A percentile compares a stretch with the other conserved stretches of the same genome.
These are phyloP conservation scores for Bradynema listronoti DNA, from an alignment of 1,140 invertebrate genomes.

Conservation along the genomic window DNA sequence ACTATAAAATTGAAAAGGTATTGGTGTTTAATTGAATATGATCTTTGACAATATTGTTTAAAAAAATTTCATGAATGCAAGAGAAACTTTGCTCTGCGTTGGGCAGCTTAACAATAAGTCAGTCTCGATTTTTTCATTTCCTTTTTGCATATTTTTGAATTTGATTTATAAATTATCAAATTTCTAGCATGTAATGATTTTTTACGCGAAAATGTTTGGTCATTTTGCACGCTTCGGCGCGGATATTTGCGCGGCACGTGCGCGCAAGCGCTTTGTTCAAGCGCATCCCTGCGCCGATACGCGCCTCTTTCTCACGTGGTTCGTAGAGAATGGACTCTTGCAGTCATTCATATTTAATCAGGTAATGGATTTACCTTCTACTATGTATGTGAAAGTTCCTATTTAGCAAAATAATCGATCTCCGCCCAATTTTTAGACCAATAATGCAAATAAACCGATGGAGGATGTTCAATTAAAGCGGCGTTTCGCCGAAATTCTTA, in stretches of 20 bases:
- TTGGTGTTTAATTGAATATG: neutral
- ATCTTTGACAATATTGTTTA: neutral
- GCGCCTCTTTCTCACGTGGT: slow-evolving; percentile 32
- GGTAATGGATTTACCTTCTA: slow-evolving; percentile 6
- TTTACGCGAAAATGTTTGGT: slow-evolving; percentile 39
- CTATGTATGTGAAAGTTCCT: slow-evolving; percentile 4
- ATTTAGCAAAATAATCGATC: neutral
- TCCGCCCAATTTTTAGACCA: no score
- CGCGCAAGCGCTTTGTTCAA: slow-evolving; percentile 35
- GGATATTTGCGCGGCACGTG: slow-evolving; percentile 27
- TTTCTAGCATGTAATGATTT: slow-evolving; percentile 33
- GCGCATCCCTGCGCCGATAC: slow-evolving; percentile 33
- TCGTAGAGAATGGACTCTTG: slow-evolving; percentile 25
- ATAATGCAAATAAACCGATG: slow-evolving; percentile 7
- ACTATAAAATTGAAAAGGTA: slow-evolving; percentile 40
- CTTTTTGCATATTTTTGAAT: neutral
- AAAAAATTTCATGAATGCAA: no score
- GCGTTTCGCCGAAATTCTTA: slow-evolving; percentile 35
- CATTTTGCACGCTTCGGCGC: slow-evolving; percentile 30
- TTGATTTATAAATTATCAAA: slow-evolving; percentile 3
- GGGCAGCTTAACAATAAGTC: no score
- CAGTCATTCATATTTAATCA: slow-evolving; percentile 31
- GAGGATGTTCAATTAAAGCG: neutral
- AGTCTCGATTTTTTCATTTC: no score
- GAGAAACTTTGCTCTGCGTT: no score